Conservation (phyloP, 2,797 vertebrate genomes). For the Lepus oiostolus region DNA sequence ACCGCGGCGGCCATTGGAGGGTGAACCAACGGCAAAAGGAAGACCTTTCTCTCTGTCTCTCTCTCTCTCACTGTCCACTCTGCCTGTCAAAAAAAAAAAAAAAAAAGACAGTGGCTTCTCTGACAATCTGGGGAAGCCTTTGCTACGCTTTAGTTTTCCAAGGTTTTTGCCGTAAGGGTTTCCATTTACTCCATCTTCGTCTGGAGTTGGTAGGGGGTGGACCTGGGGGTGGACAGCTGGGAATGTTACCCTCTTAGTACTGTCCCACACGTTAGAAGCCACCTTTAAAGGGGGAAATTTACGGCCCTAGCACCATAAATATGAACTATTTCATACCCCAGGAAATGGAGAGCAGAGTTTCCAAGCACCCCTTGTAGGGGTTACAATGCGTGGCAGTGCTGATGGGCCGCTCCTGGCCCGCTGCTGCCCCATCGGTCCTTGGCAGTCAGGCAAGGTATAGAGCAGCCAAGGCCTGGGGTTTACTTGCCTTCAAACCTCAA, state of each 20-base stretch:
- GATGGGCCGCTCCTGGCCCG: too few species aligned
- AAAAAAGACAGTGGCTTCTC: slow-evolving; percentile 11
- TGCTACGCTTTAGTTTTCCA: background rate
- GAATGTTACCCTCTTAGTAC: background rate
- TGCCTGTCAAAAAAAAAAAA: too few species aligned
- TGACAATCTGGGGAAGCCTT: background rate
- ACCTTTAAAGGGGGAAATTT: background rate
- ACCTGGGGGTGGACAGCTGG: background rate
- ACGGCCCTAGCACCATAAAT: background rate
- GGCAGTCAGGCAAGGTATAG: background rate
- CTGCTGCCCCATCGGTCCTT: background rate
- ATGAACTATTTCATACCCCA: slow-evolving; percentile 34
- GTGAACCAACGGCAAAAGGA: too few species aligned
- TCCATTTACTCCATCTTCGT: background rate
- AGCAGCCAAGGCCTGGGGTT: background rate
- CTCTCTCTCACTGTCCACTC: too few species aligned
- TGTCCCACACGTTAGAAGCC: background rate
- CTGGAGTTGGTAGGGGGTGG: background rate
- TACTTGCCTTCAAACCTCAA: slow-evolving; percentile 45
- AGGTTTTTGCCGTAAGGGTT: slow-evolving; percentile 20
- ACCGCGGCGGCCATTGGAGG: too few species aligned
- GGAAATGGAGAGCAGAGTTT: background rate
- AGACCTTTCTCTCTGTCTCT: too few species aligned
- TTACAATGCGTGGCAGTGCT: background rate
- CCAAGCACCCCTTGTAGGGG: background rate